A percentile compares a stretch with the other conserved stretches of the same genome.
Conservation (phyloP, 2,113 vertebrate species). For the Phyllostomus discolor region DNA sequence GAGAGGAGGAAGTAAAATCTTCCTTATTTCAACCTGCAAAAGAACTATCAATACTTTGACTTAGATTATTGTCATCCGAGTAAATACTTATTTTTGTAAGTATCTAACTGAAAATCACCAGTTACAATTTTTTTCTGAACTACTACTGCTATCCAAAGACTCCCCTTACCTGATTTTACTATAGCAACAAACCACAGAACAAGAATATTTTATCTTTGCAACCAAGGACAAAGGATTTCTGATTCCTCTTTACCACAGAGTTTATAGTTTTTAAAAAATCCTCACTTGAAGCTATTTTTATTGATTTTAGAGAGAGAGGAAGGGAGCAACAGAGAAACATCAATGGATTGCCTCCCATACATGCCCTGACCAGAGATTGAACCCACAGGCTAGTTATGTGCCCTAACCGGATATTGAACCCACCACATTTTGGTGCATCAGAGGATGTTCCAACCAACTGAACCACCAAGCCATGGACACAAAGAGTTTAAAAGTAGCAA, state of each 20-base stretch:
- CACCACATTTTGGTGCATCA: no score
- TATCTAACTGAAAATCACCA: conserved; percentile 30
- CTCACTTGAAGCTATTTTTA: no score
- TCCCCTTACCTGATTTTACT: not conserved
- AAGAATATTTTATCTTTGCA: not conserved
- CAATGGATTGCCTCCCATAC: no score
- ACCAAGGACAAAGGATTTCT: not conserved
- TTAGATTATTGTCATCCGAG: not conserved
- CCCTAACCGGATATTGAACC: no score
- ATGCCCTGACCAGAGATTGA: no score
- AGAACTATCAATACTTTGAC: not conserved
- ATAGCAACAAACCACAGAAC: not conserved
- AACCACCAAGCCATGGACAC: no score
- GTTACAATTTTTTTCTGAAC: not conserved
- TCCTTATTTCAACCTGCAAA: not conserved
- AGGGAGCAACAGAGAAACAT: no score
- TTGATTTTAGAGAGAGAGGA: no score
- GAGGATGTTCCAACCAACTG: no score
- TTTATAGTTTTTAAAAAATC: not conserved
- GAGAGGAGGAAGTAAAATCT: not conserved
- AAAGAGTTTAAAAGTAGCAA: not conserved
- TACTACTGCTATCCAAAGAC: not conserved
- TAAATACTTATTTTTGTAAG: not conserved
- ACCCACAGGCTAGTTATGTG: no score
- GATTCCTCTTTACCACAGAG: not conserved